phyloP scores from a whole-genome alignment of 1,140 invertebrate genomes.

The Drosophila lini region DNA sequence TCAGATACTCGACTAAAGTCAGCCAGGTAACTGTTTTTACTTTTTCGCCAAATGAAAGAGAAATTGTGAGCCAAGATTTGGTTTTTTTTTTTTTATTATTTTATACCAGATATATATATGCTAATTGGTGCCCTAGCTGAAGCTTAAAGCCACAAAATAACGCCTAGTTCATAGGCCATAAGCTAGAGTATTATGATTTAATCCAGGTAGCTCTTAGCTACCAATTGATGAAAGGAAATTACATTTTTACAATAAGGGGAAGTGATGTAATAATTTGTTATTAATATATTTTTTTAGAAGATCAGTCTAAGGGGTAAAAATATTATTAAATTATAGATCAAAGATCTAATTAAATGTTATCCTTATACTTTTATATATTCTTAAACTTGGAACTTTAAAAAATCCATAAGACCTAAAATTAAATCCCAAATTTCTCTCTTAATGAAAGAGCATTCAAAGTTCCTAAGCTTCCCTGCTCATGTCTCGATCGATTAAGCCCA shows the following conservation, averaged over 20 bases:
- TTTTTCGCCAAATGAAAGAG: slow-evolving; percentile 77
- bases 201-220: not conserved
- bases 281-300: not conserved
- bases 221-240: not conserved
- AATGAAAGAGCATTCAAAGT: slow-evolving; percentile 12
- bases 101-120: slow-evolving; percentile 49
- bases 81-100: not conserved
- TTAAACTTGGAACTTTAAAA: no score
- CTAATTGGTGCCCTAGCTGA: slow-evolving; percentile 66
- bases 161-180: slow-evolving; percentile 17
- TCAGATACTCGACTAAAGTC: slow-evolving; percentile 13
- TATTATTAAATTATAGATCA: not conserved
- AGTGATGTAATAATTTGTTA: not conserved
- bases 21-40: slow-evolving; percentile 70
- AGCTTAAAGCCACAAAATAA: slow-evolving; percentile 36
- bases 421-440: not conserved
- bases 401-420: no score
- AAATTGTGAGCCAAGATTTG: slow-evolving; percentile 67
- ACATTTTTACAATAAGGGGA: not conserved
- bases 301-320: not conserved
- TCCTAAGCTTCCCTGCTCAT: not conserved
- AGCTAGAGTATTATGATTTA: slow-evolving; percentile 22
- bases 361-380: not conserved
- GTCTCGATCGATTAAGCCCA: slow-evolving; percentile 27
- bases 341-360: not conserved